These are phyloP conservation scores for Hydrochoerus hydrochaeris DNA, from an alignment of 2,113 vertebrate species.

Conservation along the genomic window DNA sequence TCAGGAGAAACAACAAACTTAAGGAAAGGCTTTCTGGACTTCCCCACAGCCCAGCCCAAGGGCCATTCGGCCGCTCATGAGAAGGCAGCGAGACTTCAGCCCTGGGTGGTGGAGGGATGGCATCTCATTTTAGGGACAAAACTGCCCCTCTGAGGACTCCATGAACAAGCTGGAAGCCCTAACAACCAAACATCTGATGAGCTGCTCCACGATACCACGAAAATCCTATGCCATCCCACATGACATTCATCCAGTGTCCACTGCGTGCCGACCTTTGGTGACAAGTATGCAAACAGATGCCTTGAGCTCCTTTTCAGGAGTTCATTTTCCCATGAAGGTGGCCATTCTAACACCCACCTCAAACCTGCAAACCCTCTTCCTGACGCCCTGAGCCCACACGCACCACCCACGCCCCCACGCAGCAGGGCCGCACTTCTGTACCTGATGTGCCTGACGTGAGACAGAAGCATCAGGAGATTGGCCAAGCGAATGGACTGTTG, in stretches of 20 bases:
- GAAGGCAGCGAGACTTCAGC: not conserved
- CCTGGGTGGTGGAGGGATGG: too few species aligned
- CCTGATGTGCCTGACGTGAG: conserved; percentile 97
- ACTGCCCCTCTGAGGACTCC: not conserved
- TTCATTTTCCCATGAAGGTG: not conserved
- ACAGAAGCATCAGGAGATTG: conserved; percentile 96
- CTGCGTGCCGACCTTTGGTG: not conserved
- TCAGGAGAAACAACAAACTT: not conserved
- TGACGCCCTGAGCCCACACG: not conserved
- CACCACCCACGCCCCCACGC: not conserved
- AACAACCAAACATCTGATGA: not conserved
- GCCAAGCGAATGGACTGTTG: conserved; percentile 94
- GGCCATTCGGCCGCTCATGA: not conserved
- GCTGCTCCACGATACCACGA: not conserved
- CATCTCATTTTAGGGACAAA: not conserved
- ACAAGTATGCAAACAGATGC: not conserved
- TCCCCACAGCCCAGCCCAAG: not conserved
- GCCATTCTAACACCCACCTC: not conserved
- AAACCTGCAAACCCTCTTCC: not conserved
- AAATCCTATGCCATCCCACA: not conserved
- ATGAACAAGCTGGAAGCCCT: not conserved
- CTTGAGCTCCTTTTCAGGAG: not conserved
- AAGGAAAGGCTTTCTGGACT: not conserved
- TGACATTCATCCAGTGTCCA: not conserved
- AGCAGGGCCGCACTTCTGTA: conserved; percentile 64